phyloP scores from a whole-genome alignment of 2,113 vertebrate genomes.

The Cyanistes caeruleus region DNA sequence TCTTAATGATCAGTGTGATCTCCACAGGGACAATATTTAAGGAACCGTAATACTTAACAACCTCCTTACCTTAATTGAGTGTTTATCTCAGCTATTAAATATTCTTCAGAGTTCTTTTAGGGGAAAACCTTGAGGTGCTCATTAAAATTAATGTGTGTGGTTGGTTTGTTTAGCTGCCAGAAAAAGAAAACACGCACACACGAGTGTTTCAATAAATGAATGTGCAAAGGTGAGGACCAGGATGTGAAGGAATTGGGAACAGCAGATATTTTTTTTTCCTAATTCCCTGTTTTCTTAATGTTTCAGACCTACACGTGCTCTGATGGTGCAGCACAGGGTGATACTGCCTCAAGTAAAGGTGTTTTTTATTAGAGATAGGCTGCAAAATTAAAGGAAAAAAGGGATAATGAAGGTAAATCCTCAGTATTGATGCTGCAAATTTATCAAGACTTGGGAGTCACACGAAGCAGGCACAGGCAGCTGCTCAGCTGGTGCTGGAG shows the following conservation, averaged over 20 bases:
- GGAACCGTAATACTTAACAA: background rate
- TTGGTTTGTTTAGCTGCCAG: slow-evolving; percentile 48
- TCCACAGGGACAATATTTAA: background rate
- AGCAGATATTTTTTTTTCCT: background rate
- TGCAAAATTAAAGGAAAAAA: background rate
- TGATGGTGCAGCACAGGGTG: background rate
- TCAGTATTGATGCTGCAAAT: background rate
- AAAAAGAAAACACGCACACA: background rate
- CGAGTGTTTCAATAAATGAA: background rate
- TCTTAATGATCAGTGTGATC: background rate
- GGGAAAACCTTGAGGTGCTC: slow-evolving; percentile 45
- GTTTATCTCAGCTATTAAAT: slow-evolving; percentile 48
- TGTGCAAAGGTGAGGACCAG: background rate
- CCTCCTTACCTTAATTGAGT: slow-evolving; percentile 38
- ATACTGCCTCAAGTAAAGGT: background rate
- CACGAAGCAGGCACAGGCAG: background rate
- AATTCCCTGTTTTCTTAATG: background rate
- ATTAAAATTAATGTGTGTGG: slow-evolving; percentile 53
- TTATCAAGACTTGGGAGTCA: background rate
- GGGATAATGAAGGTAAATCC: background rate
- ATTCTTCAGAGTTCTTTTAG: slow-evolving; percentile 32
- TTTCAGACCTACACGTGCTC: background rate
- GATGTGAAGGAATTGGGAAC: background rate
- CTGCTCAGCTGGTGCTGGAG: background rate
- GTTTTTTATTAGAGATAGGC: background rate